These are phyloP conservation scores for Liasis olivaceus DNA, from an alignment of 2,797 vertebrate species.

Conservation along the genomic window DNA sequence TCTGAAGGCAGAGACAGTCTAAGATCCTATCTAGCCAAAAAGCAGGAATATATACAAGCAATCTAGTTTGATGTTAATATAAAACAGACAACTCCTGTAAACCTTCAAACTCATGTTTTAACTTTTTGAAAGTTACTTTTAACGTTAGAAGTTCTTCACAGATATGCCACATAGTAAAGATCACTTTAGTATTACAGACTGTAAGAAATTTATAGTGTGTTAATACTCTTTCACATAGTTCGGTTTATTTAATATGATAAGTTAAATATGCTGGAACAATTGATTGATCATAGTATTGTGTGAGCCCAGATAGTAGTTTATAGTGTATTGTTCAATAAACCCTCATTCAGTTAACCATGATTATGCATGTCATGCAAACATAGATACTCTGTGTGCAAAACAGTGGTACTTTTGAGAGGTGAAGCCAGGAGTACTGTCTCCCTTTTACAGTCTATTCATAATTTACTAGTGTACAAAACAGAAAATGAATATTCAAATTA, in stretches of 20 bases:
- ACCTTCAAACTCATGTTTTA: neutral
- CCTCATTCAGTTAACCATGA: too few species aligned
- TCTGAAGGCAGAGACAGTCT: neutral
- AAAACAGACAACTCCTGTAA: neutral
- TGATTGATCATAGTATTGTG: too few species aligned
- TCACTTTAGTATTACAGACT: neutral
- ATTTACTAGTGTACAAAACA: neutral
- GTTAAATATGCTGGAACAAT: too few species aligned
- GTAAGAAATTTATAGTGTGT: neutral
- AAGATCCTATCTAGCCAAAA: neutral
- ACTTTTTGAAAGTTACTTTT: neutral
- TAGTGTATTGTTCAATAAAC: too few species aligned
- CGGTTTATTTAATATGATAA: too few species aligned
- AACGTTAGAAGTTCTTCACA: neutral
- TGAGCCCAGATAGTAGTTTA: too few species aligned
- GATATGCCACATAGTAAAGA: neutral
- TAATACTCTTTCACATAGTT: neutral
- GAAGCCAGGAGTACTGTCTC: neutral
- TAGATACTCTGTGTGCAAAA: neutral
- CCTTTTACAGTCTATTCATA: neutral
- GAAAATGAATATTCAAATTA: too few species aligned
- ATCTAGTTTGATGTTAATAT: neutral
- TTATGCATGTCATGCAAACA: too few species aligned
- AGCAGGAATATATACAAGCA: neutral
- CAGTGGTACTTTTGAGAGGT: neutral